Evolutionary conservation across 2,113 vertebrate genomes (phyloP).

Genomic region (Alethe diademata): DNA sequence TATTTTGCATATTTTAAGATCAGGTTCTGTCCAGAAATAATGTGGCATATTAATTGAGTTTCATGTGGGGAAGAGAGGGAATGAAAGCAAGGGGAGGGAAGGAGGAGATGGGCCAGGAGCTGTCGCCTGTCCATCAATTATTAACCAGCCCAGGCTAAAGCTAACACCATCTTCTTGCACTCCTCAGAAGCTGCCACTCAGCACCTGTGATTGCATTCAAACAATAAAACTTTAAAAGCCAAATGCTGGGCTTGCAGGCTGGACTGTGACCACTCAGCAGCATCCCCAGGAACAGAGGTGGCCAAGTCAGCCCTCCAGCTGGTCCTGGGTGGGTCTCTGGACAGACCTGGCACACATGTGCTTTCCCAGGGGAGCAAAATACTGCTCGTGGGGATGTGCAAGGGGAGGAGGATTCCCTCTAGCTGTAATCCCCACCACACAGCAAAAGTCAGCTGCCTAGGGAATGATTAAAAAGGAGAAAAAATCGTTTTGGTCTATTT

Average conservation of each 20-base stretch:
- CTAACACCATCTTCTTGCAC: not conserved
- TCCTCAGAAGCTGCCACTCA: not conserved
- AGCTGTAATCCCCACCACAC: not conserved
- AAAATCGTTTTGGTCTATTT: not conserved
- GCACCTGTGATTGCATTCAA: not conserved
- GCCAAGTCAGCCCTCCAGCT: not conserved
- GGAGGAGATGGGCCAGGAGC: not conserved
- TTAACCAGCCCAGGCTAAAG: constrained; percentile 25
- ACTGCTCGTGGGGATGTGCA: not conserved
- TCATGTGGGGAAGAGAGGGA: not conserved
- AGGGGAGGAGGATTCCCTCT: not conserved
- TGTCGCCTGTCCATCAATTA: not conserved
- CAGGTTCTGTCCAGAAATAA: constrained; percentile 22
- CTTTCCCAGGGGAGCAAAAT: not conserved
- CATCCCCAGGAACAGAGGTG: not conserved
- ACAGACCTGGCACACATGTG: rapidly evolving
- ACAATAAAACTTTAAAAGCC: not conserved
- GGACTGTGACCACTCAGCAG: not conserved
- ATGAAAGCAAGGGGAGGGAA: not conserved
- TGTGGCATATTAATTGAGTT: not conserved
- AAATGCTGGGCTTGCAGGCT: not conserved
- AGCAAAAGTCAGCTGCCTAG: not conserved
- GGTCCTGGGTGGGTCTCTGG: not conserved
- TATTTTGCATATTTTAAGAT: constrained; percentile 48
- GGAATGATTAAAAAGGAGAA: not conserved